Base-by-base conservation (phyloP, 2,888 invertebrate species). In the Nysson spinosus region DNA sequence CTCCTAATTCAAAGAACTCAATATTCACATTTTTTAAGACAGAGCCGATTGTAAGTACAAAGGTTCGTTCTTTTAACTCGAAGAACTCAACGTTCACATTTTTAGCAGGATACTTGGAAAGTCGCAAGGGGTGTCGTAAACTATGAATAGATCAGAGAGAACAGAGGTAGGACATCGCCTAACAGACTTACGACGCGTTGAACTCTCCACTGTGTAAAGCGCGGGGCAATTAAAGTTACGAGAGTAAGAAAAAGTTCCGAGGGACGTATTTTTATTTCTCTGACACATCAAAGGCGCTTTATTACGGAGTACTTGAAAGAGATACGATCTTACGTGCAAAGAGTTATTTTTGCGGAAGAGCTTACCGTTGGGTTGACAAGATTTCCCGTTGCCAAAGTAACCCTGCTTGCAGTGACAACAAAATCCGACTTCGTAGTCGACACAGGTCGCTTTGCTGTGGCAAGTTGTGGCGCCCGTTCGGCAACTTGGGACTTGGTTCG, bases 351-450 rank as follows among this genome's bases (percentile, higher is more conserved):
- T n/a, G n/a, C n/a, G n/a, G n/a, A n/a, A n/a, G n/a, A n/a, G n/a
- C 72, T 80, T 83, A 90, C 93, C 92, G 83, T 93, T 91, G 85
- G 93, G 93, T 58, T 98, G 91, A 83, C 99, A 99, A 47, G 93
- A 93, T 84, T 92, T 92, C 50, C 99, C 99, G 84, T 99, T 99
- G 65, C 99, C 99, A 83, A 95, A 97, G 88, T 89, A 96, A 4
- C 94, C 94, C n/a, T 90, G 88, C 28, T 91, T 89, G 85, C 99
- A 99, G 67, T 91, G 89, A 85, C 99, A 99, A 83, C 98, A 99
- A 84, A 94, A 97, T 5, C 98, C 98, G 24, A 90, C 89, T 44
- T 91, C 90, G 80, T 93, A 94, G 85, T 98, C 97, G 4, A 92
- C 88, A 85, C 98, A 98, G 50, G 90, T 89, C 0, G 96, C 96